Base-by-base conservation (phyloP, 2,888 invertebrate genomes). In the Drosophila pegasa region DNA sequence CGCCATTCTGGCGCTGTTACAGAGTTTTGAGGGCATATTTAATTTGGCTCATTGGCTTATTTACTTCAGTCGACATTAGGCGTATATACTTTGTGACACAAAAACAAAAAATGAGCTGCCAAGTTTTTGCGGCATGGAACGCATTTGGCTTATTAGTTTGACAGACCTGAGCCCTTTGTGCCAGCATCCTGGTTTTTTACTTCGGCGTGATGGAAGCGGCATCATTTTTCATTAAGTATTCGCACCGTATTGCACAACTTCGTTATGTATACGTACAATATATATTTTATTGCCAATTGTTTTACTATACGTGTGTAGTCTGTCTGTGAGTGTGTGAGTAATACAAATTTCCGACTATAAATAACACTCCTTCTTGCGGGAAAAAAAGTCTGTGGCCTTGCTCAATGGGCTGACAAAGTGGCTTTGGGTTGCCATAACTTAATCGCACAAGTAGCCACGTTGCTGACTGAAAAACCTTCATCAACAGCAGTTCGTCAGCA, bases 191-290 rank as follows among this genome's bases (percentile, higher is more conserved):
- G 33, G 8, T 9, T n/a, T 25, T 37, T 38, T 14, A 5, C 22
- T 31, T 54, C 3, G 6, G 3, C 52, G 47, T 52, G 45, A 55
- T 56, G 43, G 55, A 62, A 40, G 56, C 22, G 63, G 59, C 40
- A 72, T 80, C 78, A 78, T 86, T 82, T 86, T 83, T 83, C 76
- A 86, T 82, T 70, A 79, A 73, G 80, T 80, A 73, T 80, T 86
- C 69, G 66, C 71, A 72, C 68, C 77, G 70, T 75, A 79, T 77
- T 75, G 77, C 63, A 63, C 43, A 74, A 50, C 57, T 64, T 68
- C 41, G 57, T 57, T 67, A 63, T 54, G 56, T 61, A 71, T 58
- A 67, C 57, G 59, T 57, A 63, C 51, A 71, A 38, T 48, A 70
- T 80, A 61, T 59, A 68, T 78, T 78, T 84, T 76, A 81, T 78